phyloP scores from a whole-genome alignment of 2,797 vertebrate species.

The Pseudocheirus occidentalis region DNA sequence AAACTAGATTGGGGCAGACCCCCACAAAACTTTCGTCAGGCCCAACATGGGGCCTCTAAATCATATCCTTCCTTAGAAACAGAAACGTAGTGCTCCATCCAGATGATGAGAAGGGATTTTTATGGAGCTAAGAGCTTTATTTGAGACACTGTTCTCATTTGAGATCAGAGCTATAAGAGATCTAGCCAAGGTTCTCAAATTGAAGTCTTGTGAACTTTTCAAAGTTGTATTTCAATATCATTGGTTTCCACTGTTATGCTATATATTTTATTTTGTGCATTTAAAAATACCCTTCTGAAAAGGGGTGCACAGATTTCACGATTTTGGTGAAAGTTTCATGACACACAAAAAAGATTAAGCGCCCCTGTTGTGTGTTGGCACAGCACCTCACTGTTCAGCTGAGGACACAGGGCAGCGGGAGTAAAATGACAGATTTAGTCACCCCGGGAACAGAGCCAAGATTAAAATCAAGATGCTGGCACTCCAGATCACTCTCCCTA shows the following conservation, averaged over 20 bases:
- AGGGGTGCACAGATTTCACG: not conserved
- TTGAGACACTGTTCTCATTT: no score
- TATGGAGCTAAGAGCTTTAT: not conserved
- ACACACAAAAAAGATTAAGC: no score
- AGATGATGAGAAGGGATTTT: not conserved
- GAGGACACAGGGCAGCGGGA: no score
- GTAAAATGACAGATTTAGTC: no score
- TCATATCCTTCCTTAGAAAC: not conserved
- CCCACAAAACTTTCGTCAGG: not conserved
- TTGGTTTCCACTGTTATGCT: not conserved
- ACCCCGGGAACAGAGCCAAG: no score
- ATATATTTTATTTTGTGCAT: not conserved
- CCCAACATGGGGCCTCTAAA: not conserved
- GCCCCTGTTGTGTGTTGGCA: not conserved
- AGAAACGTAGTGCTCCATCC: not conserved
- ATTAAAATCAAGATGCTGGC: no score
- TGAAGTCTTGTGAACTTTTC: no score
- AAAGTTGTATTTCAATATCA: not conserved
- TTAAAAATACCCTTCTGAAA: not conserved
- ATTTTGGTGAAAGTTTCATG: no score
- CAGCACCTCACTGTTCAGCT: not conserved
- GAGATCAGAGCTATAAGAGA: no score
- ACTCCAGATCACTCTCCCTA: no score
- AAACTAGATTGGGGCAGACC: not conserved
- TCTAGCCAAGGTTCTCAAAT: no score